Percentiles rank a stretch among this genome's conserved stretches.
Conservation (phyloP, 2,797 vertebrate genomes). For the Coregonus sp. region DNA sequence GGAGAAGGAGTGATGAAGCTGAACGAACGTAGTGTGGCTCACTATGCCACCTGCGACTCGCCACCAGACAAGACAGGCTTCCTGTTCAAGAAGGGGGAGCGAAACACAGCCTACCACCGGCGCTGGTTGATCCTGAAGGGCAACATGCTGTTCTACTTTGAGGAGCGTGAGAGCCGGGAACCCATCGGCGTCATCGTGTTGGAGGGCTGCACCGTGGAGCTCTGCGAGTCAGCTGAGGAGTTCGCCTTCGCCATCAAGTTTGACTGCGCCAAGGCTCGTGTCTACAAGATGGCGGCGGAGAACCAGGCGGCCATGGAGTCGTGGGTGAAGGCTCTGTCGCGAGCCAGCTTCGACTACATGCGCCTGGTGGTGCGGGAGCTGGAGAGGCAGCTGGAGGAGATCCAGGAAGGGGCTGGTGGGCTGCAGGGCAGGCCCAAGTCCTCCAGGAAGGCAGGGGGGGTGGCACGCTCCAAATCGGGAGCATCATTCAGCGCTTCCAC, state of each 20-base stretch:
- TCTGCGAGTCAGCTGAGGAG: slow-evolving; percentile 86
- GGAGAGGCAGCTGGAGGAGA: slow-evolving; percentile 90
- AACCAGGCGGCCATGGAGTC: slow-evolving; percentile 90
- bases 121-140: slow-evolving; percentile 97
- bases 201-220: slow-evolving; percentile 95
- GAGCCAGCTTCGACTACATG: slow-evolving; percentile 96
- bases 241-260: slow-evolving; percentile 93
- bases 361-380: slow-evolving; percentile 92
- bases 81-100: slow-evolving; percentile 91
- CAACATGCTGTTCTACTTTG: slow-evolving; percentile 99
- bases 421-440: slow-evolving; percentile 44
- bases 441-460: slow-evolving; percentile 35
- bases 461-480: slow-evolving; percentile 53
- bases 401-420: slow-evolving; percentile 57
- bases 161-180: slow-evolving; percentile 88
- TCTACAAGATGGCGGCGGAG: slow-evolving; percentile 91
- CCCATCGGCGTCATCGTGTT: slow-evolving; percentile 92
- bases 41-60: slow-evolving; percentile 92
- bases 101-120: slow-evolving; percentile 88
- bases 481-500: slow-evolving; percentile 39
- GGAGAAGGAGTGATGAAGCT: slow-evolving; percentile 81
- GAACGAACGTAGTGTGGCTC: slow-evolving; percentile 91
- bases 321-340: slow-evolving; percentile 93
- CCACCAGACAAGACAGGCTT: slow-evolving; percentile 91
- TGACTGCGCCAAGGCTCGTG: slow-evolving; percentile 78